These are phyloP conservation scores for Scortum barcoo DNA, from an alignment of 2,113 vertebrate species.

Conservation along the genomic window DNA sequence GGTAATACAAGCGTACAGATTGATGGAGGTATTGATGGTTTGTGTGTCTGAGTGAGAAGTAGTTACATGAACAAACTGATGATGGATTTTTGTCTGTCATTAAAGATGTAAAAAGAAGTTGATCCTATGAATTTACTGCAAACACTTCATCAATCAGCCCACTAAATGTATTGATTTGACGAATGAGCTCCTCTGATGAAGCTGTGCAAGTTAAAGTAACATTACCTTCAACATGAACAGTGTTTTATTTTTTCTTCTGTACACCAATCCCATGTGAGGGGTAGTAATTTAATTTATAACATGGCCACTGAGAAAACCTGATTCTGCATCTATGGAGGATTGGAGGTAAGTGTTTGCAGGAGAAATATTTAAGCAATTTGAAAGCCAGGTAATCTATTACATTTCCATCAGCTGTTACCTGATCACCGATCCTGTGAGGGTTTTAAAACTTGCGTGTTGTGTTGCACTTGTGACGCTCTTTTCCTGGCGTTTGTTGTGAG, in stretches of 20 bases:
- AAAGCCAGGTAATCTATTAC: too few relatives aligned
- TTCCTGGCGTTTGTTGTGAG: too few relatives aligned
- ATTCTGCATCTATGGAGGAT: too few relatives aligned
- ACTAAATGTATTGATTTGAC: neutral
- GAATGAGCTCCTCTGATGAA: neutral
- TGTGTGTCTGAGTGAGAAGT: neutral
- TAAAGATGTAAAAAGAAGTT: neutral
- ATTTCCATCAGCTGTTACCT: too few relatives aligned
- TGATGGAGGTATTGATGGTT: slow-evolving; percentile 13
- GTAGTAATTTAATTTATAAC: neutral
- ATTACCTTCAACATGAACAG: neutral
- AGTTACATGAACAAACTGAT: neutral
- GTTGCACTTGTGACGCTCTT: too few relatives aligned
- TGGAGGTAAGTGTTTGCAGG: neutral
- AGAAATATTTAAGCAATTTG: neutral
- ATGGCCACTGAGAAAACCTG: neutral
- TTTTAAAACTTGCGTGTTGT: too few relatives aligned
- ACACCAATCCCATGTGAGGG: neutral
- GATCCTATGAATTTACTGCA: neutral
- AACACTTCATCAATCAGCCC: neutral
- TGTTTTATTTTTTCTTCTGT: neutral
- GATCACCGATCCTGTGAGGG: too few relatives aligned
- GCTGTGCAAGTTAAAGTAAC: neutral
- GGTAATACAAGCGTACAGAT: neutral
- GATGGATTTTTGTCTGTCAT: neutral